Base-by-base conservation (phyloP, 2,888 invertebrate species). In the Hydriomena furcata region DNA sequence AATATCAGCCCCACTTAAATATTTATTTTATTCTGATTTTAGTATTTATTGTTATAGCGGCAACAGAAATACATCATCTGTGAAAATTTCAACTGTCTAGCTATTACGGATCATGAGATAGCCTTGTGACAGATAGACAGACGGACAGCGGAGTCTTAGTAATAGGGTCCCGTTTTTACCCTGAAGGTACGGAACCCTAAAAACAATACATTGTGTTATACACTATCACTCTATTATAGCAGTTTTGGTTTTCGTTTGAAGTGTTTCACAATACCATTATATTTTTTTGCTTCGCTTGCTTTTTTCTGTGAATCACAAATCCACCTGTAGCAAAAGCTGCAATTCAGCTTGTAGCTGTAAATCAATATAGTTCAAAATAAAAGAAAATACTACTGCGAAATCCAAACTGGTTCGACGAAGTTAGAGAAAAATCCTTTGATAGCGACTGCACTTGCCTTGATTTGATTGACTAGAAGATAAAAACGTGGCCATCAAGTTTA, bases 241-340 rank as follows among this genome's bases (percentile, higher is more conserved):
- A n/a, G n/a, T n/a, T n/a, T n/a, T n/a, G 11, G n/a, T 7, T 35
- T 35, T 31, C 20, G 31, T 46, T 38, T 38, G 25, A 38, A 31
- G 31, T 45, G 30, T 30, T 28, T n/a, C 31, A 32, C 31, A 11
- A 28, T 6, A 25, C 45, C 32, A 38, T 38, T 31, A 32, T 31
- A 25, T 41, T 31, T 46, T 25, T 17, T 37, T 37, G 45, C 45
- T 31, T n/a, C 6, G 8, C 1, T 37, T 6, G 24, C 45, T 38
- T 37, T 44, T 37, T 42, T 10, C 8, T 17, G 17, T 17, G 17
- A 3, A 17, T 17, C 4, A 17, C 17, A 21, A 12, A 36, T n/a
- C 12, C 3, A 24, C 6, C 23, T 40, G 10, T 30, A 12, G 3
- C 20, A 40, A 21, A 32, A 24, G 1, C 17, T 17, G 12, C 31